Evolutionary conservation across 1,140 invertebrate genomes (phyloP).

Genomic region (Subanguina moxae): DNA sequence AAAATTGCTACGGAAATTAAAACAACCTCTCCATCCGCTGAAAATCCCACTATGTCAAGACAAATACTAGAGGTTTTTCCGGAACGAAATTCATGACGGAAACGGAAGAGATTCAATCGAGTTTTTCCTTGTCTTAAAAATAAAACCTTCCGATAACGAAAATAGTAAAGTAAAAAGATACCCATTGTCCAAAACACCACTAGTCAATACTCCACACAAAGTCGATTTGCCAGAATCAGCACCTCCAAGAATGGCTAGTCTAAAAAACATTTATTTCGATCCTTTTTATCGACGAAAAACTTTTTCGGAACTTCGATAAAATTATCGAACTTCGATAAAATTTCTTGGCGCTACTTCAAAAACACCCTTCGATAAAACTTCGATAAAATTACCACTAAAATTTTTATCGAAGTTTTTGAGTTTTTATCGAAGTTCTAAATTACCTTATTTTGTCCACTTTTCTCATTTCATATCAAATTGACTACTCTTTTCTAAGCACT

Average conservation of each 20-base stretch:
- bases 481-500: no score
- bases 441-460: no score
- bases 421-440: no score
- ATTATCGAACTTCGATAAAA: no score
- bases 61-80: slow-evolving; percentile 92
- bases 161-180: neutral
- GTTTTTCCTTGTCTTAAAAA: slow-evolving; percentile 71
- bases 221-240: slow-evolving; percentile 53
- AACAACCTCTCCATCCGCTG: slow-evolving; percentile 59
- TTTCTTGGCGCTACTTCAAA: no score
- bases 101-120: slow-evolving; percentile 87
- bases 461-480: no score
- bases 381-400: no score
- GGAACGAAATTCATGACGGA: slow-evolving; percentile 90
- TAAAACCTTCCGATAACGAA: neutral
- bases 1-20: neutral
- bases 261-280: neutral
- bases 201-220: slow-evolving; percentile 78
- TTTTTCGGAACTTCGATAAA: no score
- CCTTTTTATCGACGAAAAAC: slow-evolving; percentile 11
- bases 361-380: no score
- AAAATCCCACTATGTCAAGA: slow-evolving; percentile 90
- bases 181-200: slow-evolving; percentile 91
- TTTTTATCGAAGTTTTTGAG: no score
- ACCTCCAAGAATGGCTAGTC: slow-evolving; percentile 43